Evolutionary conservation across 2,797 vertebrate genomes (phyloP), one percentile per base, ranked within the genome.

Genomic region (Hippopotamyrus pictus): DNA sequence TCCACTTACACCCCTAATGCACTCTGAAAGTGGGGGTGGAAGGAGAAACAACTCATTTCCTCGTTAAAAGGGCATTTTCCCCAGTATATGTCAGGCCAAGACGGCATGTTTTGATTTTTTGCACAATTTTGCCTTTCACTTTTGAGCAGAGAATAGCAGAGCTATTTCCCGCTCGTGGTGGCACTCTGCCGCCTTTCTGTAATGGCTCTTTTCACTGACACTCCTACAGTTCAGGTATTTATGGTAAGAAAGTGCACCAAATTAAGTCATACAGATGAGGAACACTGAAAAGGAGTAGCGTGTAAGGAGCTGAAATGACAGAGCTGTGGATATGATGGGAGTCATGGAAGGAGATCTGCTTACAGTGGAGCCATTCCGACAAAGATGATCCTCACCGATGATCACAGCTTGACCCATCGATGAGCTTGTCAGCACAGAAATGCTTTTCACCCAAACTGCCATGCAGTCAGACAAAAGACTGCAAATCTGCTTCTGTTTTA

Each of bases 1-100:
- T 96, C 97, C 97, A 98, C 98, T 98, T 98, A 98, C 96, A 96
- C 96, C 93, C 92, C 94, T 98, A 98, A 98, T 98, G 97, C 97
- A 97, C 98, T 98, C 97, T 97, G 96, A 97, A 98, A 97, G 96
- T 97, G 93, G 94, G 95, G 96, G 19, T 12, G 37, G 65, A 33
- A 96, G 33, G 33, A 59, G 53, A 95, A 95, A 54, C 82, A 50
- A 96, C 96, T 96, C 93, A 94, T 95, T 96, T 97, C 94, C 93
- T 95, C 95, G 95, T 94, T 94, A 95, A 95, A 95, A 96, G 97
- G 96, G 96, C 96, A 97, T 97, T 96, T 97, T 95, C 95, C 93
- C 95, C 96, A 96, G 94, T 94, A 96, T 96, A 94, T 93, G 93
- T 96, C 95, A 95, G 94, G 94, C 92, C 93, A 92, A 97, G 97